Evolutionary conservation across 1,140 invertebrate species (phyloP).

Genomic region (Macrobrachium nipponense): DNA sequence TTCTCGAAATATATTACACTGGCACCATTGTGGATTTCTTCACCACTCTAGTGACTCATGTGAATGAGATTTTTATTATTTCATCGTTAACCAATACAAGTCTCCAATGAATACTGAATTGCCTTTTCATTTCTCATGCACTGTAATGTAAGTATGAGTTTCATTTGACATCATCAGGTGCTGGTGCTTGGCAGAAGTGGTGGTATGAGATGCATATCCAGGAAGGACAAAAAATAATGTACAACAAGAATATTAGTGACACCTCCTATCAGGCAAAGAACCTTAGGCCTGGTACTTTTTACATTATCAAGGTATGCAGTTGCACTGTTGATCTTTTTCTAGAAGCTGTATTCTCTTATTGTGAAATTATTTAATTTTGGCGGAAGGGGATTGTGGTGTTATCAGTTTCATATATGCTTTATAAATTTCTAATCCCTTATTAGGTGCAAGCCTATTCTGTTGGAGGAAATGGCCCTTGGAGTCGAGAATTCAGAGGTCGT

Average conservation of each 20-base stretch:
- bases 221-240: conserved; percentile 73
- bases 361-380: not conserved
- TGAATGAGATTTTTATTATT: not conserved
- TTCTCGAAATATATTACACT: no score
- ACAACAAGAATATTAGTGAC: conserved; percentile 67
- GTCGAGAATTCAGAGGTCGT: conserved; percentile 48
- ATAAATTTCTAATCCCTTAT: not conserved
- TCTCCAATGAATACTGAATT: not conserved
- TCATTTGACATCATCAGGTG: conserved; percentile 54
- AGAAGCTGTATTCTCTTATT: not conserved
- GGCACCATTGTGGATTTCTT: no score
- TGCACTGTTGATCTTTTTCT: not conserved
- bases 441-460: conserved; percentile 80
- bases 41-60: no score
- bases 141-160: not conserved
- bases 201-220: conserved; percentile 83
- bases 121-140: not conserved
- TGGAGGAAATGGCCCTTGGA: conserved; percentile 77
- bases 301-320: conserved; percentile 74
- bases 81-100: not conserved
- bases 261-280: conserved; percentile 76
- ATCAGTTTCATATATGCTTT: no score
- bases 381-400: no score
- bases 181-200: conserved; percentile 86
- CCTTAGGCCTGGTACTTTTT: conserved; percentile 80